These are phyloP conservation scores for Prinia subflava DNA, from an alignment of 2,113 vertebrate genomes.

Conservation along the genomic window DNA sequence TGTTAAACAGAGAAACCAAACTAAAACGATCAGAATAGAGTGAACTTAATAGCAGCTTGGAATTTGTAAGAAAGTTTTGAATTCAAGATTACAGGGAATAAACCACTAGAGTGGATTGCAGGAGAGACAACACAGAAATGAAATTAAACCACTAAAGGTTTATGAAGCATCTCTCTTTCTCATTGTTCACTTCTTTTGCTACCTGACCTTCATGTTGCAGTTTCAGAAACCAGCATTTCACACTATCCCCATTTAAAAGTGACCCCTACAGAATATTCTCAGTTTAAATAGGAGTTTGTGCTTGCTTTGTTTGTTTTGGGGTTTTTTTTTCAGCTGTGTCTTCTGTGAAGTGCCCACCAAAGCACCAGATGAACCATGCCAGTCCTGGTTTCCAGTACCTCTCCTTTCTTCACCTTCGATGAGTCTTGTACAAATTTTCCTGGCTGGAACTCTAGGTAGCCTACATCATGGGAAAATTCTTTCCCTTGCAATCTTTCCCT, in stretches of 20 bases:
- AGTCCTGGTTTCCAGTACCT: not conserved
- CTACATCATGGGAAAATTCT: conserved; percentile 57
- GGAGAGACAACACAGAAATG: not conserved
- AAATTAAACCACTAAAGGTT: conserved; percentile 2
- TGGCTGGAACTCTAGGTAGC: conserved; percentile 46
- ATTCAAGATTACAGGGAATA: not conserved
- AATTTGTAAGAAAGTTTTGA: not conserved
- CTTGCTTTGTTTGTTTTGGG: not conserved
- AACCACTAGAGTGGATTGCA: not conserved
- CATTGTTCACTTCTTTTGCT: not conserved
- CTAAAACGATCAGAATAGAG: not conserved
- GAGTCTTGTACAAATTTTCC: conserved; percentile 38
- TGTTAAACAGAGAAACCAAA: not conserved
- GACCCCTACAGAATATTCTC: not conserved
- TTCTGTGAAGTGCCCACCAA: not conserved
- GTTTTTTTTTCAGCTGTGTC: not conserved
- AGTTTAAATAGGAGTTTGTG: not conserved
- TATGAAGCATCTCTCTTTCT: not conserved
- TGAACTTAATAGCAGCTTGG: not conserved
- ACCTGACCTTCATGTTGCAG: not conserved
- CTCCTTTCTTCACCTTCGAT: conserved; percentile 6
- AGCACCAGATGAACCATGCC: not conserved
- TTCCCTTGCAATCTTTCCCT: conserved; percentile 59
- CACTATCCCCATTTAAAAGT: not conserved
- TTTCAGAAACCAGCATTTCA: not conserved